Evolutionary conservation across 2,797 vertebrate species (phyloP), one percentile per base, ranked within the genome.

Genomic region (Euthynnus affinis): DNA sequence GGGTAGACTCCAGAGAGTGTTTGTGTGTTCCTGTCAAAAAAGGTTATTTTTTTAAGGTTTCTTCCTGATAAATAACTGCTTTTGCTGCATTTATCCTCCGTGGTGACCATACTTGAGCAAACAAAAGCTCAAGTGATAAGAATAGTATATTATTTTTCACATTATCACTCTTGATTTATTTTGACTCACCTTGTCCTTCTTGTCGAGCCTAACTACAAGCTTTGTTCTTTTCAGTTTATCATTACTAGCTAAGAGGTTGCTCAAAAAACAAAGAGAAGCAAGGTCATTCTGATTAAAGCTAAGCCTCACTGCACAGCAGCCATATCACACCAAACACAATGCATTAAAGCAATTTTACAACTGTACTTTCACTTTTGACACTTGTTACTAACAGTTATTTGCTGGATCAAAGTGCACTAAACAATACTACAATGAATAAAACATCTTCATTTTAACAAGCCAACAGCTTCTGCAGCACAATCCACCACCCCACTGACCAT

Each of bases 1-100:
- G 60, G 64, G 65, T 23, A 44, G 17, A 37, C 25, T 83, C 70
- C 13, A 63, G 69, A 74, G 78, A 75, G 42, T 25, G 52, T 69
- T 75, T 79, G 46, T 53, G n/a, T 74, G 37, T 18, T 51, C 6
- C 51, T 76, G 79, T 80, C 63, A 74, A 58, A 68, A 61, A 59
- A 25, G 20, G 22, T 69, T 78, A 1, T 57, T 56, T 58, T 72
- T 71, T 82, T 57, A 13, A 78, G 34, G 62, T 48, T 70, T 62
- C 15, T 18, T 57, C 52, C 37, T 72, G 46, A 88, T 62, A 80
- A 85, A 86, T 53, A 69, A 62, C 67, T 51, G 52, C 51, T 61
- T 58, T 56, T 8, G 18, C 46, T 74, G 48, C 46, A 34, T 71
- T 77, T 57, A 64, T 76, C 67, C 60, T 85, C 69, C 60, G 61